Percentiles rank a stretch among this genome's conserved stretches.
Conservation (phyloP, 2,113 vertebrate species). For the Urocynchramus pylzowi region DNA sequence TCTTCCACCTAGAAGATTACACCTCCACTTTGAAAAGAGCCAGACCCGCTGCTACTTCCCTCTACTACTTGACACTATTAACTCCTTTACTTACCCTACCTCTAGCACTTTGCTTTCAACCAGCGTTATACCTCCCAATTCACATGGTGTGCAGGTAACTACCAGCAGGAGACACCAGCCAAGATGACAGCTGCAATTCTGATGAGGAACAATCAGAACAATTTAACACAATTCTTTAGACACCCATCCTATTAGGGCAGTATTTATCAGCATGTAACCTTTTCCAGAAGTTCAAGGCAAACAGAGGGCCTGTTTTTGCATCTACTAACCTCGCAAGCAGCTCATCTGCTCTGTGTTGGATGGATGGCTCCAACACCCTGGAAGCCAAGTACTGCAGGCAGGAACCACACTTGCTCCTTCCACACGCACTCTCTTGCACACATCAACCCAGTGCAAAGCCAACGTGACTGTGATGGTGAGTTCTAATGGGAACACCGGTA, state of each 20-base stretch:
- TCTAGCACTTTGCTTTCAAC: neutral
- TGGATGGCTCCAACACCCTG: neutral
- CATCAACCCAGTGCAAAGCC: slow-evolving; percentile 5
- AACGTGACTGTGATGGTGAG: slow-evolving; percentile 69
- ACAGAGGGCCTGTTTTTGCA: neutral
- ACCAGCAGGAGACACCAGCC: neutral
- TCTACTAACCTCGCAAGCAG: neutral
- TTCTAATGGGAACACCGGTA: slow-evolving; percentile 85
- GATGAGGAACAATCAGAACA: neutral
- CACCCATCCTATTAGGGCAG: accelerated
- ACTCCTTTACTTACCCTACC: neutral
- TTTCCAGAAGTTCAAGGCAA: neutral
- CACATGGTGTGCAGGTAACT: neutral
- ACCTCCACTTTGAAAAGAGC: accelerated
- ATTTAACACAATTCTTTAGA: neutral
- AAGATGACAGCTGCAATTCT: neutral
- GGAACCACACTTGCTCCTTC: neutral
- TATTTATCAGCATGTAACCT: neutral
- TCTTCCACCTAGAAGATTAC: neutral
- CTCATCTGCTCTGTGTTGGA: neutral
- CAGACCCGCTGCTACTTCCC: neutral
- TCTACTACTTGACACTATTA: neutral
- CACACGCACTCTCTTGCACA: neutral
- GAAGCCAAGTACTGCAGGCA: neutral
- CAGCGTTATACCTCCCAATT: neutral